phyloP scores from a whole-genome alignment of 2,113 vertebrate species.

The Elgaria multicarinata region DNA sequence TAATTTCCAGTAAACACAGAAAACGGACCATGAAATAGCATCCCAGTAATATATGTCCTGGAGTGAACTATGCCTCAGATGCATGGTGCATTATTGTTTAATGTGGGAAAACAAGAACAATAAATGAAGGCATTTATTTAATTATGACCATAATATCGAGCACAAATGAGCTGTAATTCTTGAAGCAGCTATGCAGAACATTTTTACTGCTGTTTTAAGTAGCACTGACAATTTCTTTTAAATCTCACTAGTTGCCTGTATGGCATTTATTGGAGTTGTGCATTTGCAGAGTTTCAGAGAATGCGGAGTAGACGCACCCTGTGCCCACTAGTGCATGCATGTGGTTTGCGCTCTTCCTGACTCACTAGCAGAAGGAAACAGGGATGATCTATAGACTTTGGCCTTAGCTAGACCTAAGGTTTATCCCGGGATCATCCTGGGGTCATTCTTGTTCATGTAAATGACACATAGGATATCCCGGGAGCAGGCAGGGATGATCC shows the following conservation, averaged over 20 bases:
- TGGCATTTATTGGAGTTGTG: too few relatives aligned
- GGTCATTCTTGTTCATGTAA: too few relatives aligned
- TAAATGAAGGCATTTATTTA: background rate
- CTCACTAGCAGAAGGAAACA: background rate
- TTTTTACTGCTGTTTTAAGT: background rate
- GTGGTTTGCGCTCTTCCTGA: background rate
- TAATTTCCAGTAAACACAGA: background rate
- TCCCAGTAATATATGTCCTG: background rate
- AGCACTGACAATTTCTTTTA: background rate
- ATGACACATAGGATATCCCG: too few relatives aligned
- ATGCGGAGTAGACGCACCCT: too few relatives aligned
- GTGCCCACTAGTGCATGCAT: background rate
- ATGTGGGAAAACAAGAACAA: background rate
- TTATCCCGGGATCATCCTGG: too few relatives aligned
- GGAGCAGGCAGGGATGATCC: too few relatives aligned
- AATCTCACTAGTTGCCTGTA: background rate
- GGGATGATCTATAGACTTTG: background rate
- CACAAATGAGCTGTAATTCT: background rate
- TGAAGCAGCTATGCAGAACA: background rate
- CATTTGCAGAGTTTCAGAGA: background rate
- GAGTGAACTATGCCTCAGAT: background rate
- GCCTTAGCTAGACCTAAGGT: too few relatives aligned
- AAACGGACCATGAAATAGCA: background rate
- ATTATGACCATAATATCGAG: background rate
- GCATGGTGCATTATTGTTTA: slow-evolving; percentile 8